Conservation (phyloP, 1,140 invertebrate species). For the Zaprionus ornatus region DNA sequence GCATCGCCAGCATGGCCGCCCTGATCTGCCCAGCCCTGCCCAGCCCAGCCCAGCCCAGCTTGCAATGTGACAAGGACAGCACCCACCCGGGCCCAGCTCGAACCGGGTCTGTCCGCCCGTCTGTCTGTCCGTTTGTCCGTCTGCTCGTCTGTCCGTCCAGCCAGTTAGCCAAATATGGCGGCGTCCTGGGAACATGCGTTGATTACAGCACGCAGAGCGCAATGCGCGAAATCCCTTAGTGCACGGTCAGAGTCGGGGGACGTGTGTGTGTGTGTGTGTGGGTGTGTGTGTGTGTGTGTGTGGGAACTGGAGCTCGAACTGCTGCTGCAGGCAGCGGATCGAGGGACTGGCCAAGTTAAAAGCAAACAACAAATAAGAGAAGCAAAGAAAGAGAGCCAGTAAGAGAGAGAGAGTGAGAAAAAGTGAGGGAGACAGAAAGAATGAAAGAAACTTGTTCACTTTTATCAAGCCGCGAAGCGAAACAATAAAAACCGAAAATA, state of each 20-base stretch:
- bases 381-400: neutral
- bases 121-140: neutral
- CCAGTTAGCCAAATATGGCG: conserved; percentile 67
- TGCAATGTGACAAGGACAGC: conserved; percentile 39
- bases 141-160: neutral
- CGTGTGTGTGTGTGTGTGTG: conserved; percentile 1
- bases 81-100: conserved; percentile 19
- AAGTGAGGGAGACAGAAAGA: neutral
- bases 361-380: neutral
- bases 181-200: conserved; percentile 45
- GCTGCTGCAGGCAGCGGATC: neutral
- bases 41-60: neutral
- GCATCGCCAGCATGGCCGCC: conserved; percentile 62
- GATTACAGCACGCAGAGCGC: conserved; percentile 41
- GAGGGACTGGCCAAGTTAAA: conserved; percentile 22
- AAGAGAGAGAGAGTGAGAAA: neutral
- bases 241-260: neutral
- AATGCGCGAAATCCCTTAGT: neutral
- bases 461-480: conserved; percentile 24
- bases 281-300: conserved; percentile 13
- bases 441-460: conserved; percentile 19
- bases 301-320: conserved; percentile 6
- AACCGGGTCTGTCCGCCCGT: too few species aligned
- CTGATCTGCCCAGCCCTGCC: neutral
- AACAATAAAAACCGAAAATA: conserved; percentile 21